Evolutionary conservation across 2,113 vertebrate species (phyloP), one percentile per base, ranked within the genome.

Genomic region (Pao palembangensis): DNA sequence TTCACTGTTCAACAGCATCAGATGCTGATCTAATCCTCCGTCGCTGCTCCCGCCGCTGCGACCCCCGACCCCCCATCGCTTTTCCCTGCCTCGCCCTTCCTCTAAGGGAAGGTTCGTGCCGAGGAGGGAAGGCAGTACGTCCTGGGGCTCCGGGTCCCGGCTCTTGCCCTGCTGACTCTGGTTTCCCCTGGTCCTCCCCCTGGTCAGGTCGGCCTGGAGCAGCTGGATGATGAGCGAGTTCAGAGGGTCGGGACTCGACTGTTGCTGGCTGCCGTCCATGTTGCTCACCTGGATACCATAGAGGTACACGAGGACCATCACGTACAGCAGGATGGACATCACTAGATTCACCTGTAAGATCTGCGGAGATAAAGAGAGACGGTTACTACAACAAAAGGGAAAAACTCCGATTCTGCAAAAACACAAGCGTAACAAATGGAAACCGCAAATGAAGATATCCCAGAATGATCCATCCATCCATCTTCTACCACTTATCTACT

Each of bases 311-410:
- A 99, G 94, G 92, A 98, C 94, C 94, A 96, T 95, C 91, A 95
- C 92, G 92, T 96, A 99, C 91, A 98, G 92, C 92, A 99, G 92
- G 93, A 99, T 94, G 93, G 94, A 98, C 97, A 99, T 99, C 93
- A 96, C 96, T 95, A 96, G 94, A 94, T 98, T 99, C 94, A 98
- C 96, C 95, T 98, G 95, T 94, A 99, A 94, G 92, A 98, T 87
- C 96, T 98, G 87, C 19, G 89, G 83, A 84, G 66, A 85, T 61
- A 83, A 83, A 88, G 19, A 84, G 41, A 79, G 17, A 73, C 3
- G 42, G 0, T 17, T 11, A 4, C 10, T 43, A 43, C 10, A 14
- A 14, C 11, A 43, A 43, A 43, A 43, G 14, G 25, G 25, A 1
- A 28, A 28, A 28, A 28, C 25, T 4, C 25, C 1, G 6, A 7